Evolutionary conservation across 2,113 vertebrate genomes (phyloP).

Genomic region (Hoplias malabaricus): DNA sequence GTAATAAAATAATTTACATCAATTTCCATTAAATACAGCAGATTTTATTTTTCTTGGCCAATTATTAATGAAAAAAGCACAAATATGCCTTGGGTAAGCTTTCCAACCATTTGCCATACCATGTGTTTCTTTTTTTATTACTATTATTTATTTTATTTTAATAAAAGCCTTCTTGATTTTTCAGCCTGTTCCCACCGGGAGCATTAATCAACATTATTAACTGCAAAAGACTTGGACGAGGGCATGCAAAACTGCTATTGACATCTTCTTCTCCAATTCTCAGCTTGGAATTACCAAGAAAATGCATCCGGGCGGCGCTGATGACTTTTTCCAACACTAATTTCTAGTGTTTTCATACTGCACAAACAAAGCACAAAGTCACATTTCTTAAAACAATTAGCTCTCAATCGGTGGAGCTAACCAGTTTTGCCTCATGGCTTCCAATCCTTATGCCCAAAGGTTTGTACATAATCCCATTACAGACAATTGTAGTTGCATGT

Average conservation of each 20-base stretch:
- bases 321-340: conserved; percentile 11
- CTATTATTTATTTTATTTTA: too few relatives aligned
- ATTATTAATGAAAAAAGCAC: not conserved
- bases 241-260: not conserved
- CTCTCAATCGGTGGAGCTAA: not conserved
- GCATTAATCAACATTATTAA: not conserved
- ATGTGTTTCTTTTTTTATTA: conserved; percentile 12
- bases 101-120: not conserved
- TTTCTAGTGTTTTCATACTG: not conserved
- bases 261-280: not conserved
- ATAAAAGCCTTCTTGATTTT: not conserved
- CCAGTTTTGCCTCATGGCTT: not conserved
- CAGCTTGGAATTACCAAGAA: conserved; percentile 11
- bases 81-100: not conserved
- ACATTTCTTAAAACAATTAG: not conserved
- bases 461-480: too few relatives aligned
- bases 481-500: too few relatives aligned
- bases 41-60: not conserved
- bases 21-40: not conserved
- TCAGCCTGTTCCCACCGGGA: not conserved
- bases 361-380: not conserved
- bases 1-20: not conserved
- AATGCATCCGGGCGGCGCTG: not conserved
- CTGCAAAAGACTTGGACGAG: not conserved
- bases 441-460: too few relatives aligned